Evolutionary conservation across 2,888 invertebrate species (phyloP).

Genomic region (Willowsia nigromaculata): DNA sequence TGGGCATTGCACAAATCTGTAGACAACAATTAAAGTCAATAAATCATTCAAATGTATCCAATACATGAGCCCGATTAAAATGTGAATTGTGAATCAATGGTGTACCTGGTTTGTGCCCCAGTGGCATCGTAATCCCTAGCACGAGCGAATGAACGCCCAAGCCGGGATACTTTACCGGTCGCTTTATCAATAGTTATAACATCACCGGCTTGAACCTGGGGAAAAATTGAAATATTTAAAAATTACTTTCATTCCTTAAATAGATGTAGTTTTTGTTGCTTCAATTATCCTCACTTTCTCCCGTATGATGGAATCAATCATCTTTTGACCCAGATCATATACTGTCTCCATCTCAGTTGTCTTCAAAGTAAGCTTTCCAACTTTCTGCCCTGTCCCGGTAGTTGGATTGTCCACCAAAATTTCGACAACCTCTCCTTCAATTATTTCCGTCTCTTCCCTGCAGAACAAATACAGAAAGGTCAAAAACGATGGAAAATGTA

Average conservation of each 20-base stretch:
- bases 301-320: conserved; percentile 97
- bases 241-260: background rate
- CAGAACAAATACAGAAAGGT: too few relatives aligned
- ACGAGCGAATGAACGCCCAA: conserved; percentile 96
- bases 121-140: conserved; percentile 99
- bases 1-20: conserved; percentile 97
- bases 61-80: too few relatives aligned
- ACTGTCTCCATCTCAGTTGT: conserved; percentile 99
- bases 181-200: conserved; percentile 99
- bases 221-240: background rate
- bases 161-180: conserved; percentile 93
- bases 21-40: background rate
- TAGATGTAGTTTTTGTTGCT: background rate
- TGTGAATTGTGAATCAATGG: too few relatives aligned
- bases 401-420: conserved; percentile 97
- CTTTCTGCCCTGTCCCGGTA: conserved; percentile 91
- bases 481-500: too few relatives aligned
- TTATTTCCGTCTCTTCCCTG: conserved; percentile 98
- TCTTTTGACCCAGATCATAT: conserved; percentile 98
- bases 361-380: conserved; percentile 97
- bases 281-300: conserved; percentile 94
- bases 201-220: conserved; percentile 92
- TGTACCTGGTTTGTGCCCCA: conserved; percentile 83
- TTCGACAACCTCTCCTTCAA: conserved; percentile 99
- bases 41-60: conserved; percentile 80